Base-by-base conservation (phyloP, 1,140 invertebrate genomes). In the Brachionus manjavacas region DNA sequence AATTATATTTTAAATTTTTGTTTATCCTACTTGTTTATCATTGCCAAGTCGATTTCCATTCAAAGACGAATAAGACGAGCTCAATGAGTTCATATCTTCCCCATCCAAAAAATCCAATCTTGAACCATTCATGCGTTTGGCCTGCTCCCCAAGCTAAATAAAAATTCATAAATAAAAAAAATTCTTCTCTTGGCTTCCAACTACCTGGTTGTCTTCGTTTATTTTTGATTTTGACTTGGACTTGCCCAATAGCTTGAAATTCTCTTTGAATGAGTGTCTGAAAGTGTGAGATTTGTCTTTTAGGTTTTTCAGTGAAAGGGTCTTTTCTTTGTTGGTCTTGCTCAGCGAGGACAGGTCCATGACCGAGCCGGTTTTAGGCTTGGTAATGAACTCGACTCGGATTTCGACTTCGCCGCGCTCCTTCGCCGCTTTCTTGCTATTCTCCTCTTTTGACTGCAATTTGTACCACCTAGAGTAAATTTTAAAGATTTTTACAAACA, bases 61-160 rank as follows among this genome's bases (percentile, higher is more conserved):
- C 9, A 81, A 12, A 41, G 79, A 81, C n/a, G 79, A 81, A 20
- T 81, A 81, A 8, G 79, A 81, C 11, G 79, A 81, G 12, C 49
- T 25, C 9, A 81, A 28, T 39, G 79, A 81, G 16, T 39, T 46
- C 35, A 68, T 68, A 28, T 81, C 79, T 81, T 81, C 79, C 8
- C 79, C 79, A 23, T 81, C 79, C 39, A 81, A 39, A 81, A 81
- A 81, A 20, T 81, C 79, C 25, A 81, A 23, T 81, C 64, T 81
- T 64, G 79, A 60, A 68, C 64, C 64, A 68, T 81, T 64, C 79
- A 81, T 81, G 20, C 79, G 79, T 11, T 35, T 60, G 4, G 79
- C 49, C 7, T 81, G 79, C 9, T 81, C 79, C 14, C 35, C 79
- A 20, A 81, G 39, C 79, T 80, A 52, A 20, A 60, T 1, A 46